Evolutionary conservation across 2,797 vertebrate genomes (phyloP).

Genomic region (Limnodromus scolopaceus): DNA sequence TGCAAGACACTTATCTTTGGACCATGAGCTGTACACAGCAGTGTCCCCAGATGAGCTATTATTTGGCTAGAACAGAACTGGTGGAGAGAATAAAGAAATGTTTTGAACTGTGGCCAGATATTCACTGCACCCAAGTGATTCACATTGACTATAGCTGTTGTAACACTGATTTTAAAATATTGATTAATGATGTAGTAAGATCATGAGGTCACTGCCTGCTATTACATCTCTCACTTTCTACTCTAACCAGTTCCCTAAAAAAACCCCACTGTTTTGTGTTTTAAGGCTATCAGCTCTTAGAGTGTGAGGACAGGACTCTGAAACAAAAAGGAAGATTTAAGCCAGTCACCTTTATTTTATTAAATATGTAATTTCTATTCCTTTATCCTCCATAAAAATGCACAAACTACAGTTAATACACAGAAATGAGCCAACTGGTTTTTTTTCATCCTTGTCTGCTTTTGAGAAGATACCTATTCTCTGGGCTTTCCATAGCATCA

Average conservation of each 20-base stretch:
- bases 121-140: conserved; percentile 16
- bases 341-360: background rate
- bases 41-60: background rate
- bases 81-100: background rate
- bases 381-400: background rate
- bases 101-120: conserved; percentile 16
- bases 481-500: background rate
- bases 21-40: background rate
- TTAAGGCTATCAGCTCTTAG: background rate
- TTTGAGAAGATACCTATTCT: background rate
- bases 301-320: background rate
- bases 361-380: background rate
- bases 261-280: background rate
- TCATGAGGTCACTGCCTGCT: background rate
- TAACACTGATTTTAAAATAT: conserved; percentile 31
- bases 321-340: background rate
- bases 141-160: background rate
- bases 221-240: background rate
- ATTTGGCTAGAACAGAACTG: background rate
- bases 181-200: conserved; percentile 17
- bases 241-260: background rate
- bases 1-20: background rate
- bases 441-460: background rate
- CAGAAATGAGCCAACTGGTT: background rate
- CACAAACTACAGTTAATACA: background rate